Evolutionary conservation across 2,888 invertebrate species (phyloP).

Genomic region (Peribatodes rhomboidaria): DNA sequence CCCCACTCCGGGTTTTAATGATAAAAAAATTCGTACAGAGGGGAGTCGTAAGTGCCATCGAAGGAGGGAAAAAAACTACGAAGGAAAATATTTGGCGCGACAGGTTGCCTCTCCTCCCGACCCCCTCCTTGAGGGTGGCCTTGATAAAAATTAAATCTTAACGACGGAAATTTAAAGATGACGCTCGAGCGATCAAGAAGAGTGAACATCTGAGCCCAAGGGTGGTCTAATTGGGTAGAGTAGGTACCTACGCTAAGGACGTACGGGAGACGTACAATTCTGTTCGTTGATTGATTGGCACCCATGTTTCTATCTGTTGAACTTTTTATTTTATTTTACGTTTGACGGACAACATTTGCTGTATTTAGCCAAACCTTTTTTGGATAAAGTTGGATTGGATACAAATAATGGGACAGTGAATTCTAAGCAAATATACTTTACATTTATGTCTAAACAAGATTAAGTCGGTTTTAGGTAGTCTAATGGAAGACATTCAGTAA

Average conservation of each 20-base stretch:
- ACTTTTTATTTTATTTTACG: constrained; percentile 49
- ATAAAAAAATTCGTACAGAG: constrained; percentile 86
- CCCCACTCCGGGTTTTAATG: constrained; percentile 85
- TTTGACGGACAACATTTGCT: constrained; percentile 22
- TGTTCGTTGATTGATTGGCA: constrained; percentile 66
- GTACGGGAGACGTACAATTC: constrained; percentile 59
- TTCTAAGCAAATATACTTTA: no score
- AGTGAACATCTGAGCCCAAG: constrained; percentile 84
- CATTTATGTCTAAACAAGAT: no score
- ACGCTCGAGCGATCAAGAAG: constrained; percentile 86
- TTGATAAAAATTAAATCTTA: constrained; percentile 87
- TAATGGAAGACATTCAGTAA: no score
- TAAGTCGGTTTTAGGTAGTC: no score
- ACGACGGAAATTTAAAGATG: constrained; percentile 87
- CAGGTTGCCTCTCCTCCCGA: constrained; percentile 75
- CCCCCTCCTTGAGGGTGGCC: constrained; percentile 57
- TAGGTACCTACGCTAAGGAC: constrained; percentile 59
- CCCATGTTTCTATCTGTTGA: constrained; percentile 52
- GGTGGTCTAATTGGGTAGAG: constrained; percentile 83
- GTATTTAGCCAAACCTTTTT: background rate
- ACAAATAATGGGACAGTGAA: no score
- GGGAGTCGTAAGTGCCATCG: constrained; percentile 85
- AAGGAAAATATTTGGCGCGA: constrained; percentile 87
- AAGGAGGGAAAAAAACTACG: constrained; percentile 85
- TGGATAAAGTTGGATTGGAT: no score